These are phyloP conservation scores for Prolemur simus DNA, from an alignment of 2,113 vertebrate genomes.

Conservation along the genomic window DNA sequence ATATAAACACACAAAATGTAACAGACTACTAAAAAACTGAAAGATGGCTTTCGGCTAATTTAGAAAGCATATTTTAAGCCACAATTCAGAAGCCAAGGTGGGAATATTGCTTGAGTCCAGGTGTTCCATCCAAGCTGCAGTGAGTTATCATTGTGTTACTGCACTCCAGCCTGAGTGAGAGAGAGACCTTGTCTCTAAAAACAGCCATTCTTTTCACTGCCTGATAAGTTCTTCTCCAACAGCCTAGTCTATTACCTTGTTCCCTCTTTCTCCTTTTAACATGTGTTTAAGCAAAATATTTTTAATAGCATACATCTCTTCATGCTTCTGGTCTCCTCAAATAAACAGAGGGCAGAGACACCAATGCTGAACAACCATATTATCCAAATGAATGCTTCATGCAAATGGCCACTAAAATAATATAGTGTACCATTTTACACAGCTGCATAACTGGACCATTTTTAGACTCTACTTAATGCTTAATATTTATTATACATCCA, in stretches of 20 bases:
- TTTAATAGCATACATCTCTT: slow-evolving; percentile 11
- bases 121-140: too few relatives aligned
- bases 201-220: neutral
- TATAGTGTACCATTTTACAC: slow-evolving; percentile 35
- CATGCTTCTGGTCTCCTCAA: neutral
- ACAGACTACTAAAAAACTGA: neutral
- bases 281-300: slow-evolving; percentile 18
- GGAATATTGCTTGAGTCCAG: too few relatives aligned
- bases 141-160: too few relatives aligned
- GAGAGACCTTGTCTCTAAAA: neutral
- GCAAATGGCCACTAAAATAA: slow-evolving; percentile 17
- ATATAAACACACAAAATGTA: slow-evolving; percentile 3
- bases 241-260: neutral
- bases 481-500: neutral
- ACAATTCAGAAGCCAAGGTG: neutral
- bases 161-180: too few relatives aligned
- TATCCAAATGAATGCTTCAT: slow-evolving; percentile 39
- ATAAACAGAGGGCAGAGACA: neutral
- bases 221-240: neutral
- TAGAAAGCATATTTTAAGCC: slow-evolving; percentile 30
- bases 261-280: neutral
- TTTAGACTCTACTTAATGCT: slow-evolving; percentile 31
- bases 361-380: slow-evolving; percentile 3
- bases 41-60: neutral
- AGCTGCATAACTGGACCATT: neutral